Conservation (phyloP, 2,797 vertebrate genomes). For the Schizothorax lantsangensis region DNA sequence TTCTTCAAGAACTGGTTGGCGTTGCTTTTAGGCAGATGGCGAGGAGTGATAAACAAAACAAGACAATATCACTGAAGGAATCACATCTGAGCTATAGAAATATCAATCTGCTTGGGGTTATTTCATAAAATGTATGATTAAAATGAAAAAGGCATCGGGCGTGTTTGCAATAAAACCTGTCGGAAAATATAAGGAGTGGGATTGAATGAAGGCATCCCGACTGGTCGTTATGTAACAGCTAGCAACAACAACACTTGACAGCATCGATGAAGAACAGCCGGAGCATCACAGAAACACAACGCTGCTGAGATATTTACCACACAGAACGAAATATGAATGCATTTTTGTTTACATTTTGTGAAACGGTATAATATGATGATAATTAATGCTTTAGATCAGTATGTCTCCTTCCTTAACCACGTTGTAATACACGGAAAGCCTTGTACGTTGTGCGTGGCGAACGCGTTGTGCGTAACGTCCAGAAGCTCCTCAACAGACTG, state of each 20-base stretch:
- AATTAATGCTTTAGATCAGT: not conserved
- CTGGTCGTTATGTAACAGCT: constrained; percentile 39
- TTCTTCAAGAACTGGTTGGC: not conserved
- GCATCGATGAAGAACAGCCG: not conserved
- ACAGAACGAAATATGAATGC: not conserved
- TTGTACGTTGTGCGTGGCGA: too few relatives aligned
- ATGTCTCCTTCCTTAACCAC: not conserved
- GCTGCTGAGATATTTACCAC: not conserved
- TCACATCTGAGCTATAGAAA: not conserved
- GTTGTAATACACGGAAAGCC: not conserved
- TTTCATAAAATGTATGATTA: not conserved
- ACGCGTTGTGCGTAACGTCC: not conserved
- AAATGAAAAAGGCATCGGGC: not conserved
- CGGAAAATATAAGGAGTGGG: not conserved
- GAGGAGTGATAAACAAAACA: constrained; percentile 13
- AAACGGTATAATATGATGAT: not conserved
- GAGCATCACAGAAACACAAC: not conserved
- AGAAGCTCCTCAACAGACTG: not conserved
- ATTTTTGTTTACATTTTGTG: not conserved
- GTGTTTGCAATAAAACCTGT: not conserved
- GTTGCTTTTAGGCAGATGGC: not conserved
- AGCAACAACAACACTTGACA: constrained; percentile 36
- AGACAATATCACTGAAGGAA: not conserved
- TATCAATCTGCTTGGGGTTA: not conserved
- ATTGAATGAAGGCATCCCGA: not conserved